These are phyloP conservation scores for Thalassoma bifasciatum DNA, from an alignment of 2,113 vertebrate species.

Conservation along the genomic window DNA sequence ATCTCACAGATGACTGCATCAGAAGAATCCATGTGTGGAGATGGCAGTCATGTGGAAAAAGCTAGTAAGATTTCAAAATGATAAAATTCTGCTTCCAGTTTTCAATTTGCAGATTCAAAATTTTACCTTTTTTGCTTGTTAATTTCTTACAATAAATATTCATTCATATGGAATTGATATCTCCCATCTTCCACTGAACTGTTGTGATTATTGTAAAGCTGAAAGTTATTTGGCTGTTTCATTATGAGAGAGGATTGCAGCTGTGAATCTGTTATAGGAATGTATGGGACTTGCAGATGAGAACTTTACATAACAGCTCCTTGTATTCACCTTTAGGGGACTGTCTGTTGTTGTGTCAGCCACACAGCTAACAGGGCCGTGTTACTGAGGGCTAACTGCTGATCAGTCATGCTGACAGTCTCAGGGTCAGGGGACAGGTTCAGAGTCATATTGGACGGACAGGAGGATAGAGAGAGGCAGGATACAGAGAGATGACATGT, in stretches of 20 bases:
- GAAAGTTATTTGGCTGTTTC: conserved; percentile 32
- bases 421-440: neutral
- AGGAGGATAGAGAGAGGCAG: conserved; percentile 8
- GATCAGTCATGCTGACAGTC: conserved; percentile 1
- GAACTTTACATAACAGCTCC: neutral
- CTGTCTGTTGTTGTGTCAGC: conserved; percentile 1
- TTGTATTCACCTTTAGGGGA: neutral
- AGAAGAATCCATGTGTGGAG: neutral
- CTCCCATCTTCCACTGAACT: conserved; percentile 2
- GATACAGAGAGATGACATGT: conserved; percentile 18
- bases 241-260: conserved; percentile 57
- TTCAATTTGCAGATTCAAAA: neutral
- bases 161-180: conserved; percentile 17
- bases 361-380: conserved; percentile 8
- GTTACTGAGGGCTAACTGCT: conserved; percentile 13
- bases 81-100: neutral
- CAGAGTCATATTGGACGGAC: neutral
- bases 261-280: conserved; percentile 14
- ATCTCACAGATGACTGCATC: neutral
- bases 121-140: neutral
- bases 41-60: neutral
- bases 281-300: conserved; percentile 6
- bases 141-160: conserved; percentile 9
- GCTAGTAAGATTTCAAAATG: neutral
- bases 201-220: conserved; percentile 29